Conservation (phyloP, 2,797 vertebrate species). For the Poecile montanus region DNA sequence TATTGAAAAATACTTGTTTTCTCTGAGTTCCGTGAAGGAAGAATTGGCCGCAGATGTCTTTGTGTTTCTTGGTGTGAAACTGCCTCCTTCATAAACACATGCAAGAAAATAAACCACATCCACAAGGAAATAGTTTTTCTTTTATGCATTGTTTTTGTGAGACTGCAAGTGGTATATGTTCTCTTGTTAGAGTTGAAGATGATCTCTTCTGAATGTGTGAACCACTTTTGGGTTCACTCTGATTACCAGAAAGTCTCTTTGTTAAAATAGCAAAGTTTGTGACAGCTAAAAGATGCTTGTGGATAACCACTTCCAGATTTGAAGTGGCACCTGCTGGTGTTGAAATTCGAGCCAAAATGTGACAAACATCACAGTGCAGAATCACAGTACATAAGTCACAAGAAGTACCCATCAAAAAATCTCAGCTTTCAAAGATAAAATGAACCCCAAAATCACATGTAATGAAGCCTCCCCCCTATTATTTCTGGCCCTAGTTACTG, state of each 20-base stretch:
- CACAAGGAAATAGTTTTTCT: neutral
- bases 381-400: neutral
- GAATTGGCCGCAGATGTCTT: neutral
- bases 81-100: neutral
- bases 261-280: neutral
- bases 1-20: neutral
- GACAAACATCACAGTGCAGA: neutral
- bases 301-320: constrained; percentile 12
- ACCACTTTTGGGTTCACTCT: neutral
- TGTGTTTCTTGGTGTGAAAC: neutral
- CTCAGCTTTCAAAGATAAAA: neutral
- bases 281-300: neutral
- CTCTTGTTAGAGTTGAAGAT: neutral
- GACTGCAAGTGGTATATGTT: neutral
- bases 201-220: neutral
- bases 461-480: neutral
- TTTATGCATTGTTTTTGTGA: neutral
- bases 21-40: neutral
- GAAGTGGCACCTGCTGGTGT: constrained; percentile 21
- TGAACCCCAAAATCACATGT: neutral
- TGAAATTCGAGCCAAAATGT: neutral
- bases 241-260: neutral
- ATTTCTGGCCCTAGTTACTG: neutral
- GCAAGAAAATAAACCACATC: neutral
- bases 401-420: neutral